Percentiles rank a stretch among this genome's conserved stretches.
Evolutionary conservation across 2,888 invertebrate genomes (phyloP).

Genomic region (Campoplex nolae): DNA sequence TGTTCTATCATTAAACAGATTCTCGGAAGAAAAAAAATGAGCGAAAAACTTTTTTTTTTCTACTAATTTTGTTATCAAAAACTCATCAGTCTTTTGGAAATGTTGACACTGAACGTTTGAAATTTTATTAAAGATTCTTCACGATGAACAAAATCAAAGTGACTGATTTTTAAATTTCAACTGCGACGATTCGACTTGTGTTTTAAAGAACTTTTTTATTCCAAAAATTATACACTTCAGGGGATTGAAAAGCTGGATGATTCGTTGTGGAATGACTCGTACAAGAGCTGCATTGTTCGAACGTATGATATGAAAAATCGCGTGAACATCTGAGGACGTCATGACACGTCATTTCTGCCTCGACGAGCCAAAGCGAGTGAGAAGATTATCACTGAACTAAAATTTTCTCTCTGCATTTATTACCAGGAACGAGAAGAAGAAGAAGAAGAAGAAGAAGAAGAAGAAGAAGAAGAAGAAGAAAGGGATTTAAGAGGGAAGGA

Average conservation of each 20-base stretch:
- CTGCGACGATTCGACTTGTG: background rate
- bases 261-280: background rate
- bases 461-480: background rate
- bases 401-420: constrained; percentile 50
- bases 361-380: background rate
- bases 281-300: constrained; percentile 38
- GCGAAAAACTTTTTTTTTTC: background rate
- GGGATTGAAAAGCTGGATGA: background rate
- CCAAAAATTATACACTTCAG: background rate
- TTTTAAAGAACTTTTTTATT: too few species aligned
- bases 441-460: constrained; percentile 7
- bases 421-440: constrained; percentile 1
- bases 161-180: background rate
- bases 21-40: background rate
- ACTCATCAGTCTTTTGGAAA: background rate
- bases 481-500: background rate
- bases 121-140: too few species aligned
- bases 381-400: constrained; percentile 51
- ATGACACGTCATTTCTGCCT: constrained; percentile 50
- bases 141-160: too few species aligned
- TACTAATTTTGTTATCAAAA: background rate
- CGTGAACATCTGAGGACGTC: constrained; percentile 65
- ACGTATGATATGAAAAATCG: constrained; percentile 57
- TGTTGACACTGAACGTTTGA: background rate
- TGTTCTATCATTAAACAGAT: background rate